Evolutionary conservation across 2,797 vertebrate genomes (phyloP).

Genomic region (Scolopax bukidnonensis): DNA sequence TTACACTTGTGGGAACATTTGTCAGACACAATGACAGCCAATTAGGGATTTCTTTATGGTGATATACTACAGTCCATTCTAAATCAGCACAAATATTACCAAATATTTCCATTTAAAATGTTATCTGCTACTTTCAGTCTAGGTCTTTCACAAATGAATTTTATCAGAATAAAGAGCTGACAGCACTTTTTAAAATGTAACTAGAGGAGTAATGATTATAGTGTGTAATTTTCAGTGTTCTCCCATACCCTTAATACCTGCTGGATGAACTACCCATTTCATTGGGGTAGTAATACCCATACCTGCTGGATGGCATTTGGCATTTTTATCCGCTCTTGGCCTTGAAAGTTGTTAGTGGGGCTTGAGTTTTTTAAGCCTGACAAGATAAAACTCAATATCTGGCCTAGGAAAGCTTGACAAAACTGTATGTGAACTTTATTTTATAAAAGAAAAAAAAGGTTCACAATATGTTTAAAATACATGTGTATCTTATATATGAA

Average conservation of each 20-base stretch:
- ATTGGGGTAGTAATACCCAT: neutral
- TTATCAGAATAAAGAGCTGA: constrained; percentile 29
- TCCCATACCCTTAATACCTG: neutral
- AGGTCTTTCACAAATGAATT: neutral
- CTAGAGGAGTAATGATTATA: neutral
- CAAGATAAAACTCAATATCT: neutral
- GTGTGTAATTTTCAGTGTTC: neutral
- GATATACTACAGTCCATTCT: neutral
- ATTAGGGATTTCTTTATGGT: constrained; percentile 28
- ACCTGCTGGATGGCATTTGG: neutral
- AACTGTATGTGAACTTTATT: neutral
- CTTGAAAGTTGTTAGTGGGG: neutral
- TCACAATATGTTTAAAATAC: neutral
- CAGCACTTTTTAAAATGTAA: neutral
- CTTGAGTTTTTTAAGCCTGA: neutral
- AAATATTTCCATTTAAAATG: constrained; percentile 3
- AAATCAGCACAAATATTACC: constrained; percentile 19
- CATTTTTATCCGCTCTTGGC: neutral
- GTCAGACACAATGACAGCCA: neutral
- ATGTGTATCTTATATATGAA: neutral
- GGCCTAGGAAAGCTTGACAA: neutral
- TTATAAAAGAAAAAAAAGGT: neutral
- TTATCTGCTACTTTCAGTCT: constrained; percentile 7
- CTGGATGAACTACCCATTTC: neutral
- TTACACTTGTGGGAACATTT: constrained; percentile 14